A percentile compares a stretch with the other conserved stretches of the same genome.
phyloP scores from a whole-genome alignment of 2,113 vertebrate genomes.

The Neomonachus schauinslandi region DNA sequence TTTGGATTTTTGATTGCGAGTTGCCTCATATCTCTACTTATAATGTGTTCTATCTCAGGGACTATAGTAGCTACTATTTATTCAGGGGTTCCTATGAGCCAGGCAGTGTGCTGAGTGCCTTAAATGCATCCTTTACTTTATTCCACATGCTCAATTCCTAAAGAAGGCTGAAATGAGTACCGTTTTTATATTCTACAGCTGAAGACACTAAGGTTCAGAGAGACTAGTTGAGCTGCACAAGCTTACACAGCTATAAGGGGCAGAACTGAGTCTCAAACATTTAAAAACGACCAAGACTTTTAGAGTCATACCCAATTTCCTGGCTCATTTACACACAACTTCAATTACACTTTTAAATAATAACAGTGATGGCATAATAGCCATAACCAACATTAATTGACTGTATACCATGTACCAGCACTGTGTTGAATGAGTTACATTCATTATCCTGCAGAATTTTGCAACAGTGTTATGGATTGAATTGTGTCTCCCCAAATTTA shows the following conservation, averaged over 20 bases:
- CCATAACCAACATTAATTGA: not conserved
- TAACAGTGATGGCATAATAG: not conserved
- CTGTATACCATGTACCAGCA: not conserved
- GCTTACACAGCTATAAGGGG: not conserved
- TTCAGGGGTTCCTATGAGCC: not conserved
- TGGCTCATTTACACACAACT: not conserved
- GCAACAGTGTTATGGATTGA: not conserved
- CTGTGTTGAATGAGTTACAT: not conserved
- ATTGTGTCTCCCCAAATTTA: not conserved
- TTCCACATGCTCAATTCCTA: rapidly evolving
- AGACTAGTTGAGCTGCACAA: not conserved
- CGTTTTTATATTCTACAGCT: not conserved
- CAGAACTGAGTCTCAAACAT: not conserved
- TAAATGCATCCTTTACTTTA: not conserved
- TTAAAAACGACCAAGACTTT: not conserved
- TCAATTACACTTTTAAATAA: not conserved
- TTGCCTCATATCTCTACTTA: not conserved
- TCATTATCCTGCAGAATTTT: not conserved
- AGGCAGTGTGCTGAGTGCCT: not conserved
- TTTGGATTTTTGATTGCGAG: not conserved
- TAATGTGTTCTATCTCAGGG: not conserved
- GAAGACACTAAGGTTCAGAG: not conserved
- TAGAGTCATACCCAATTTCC: not conserved
- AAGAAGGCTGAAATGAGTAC: not conserved
- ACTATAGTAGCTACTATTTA: not conserved